Evolutionary conservation across 2,888 invertebrate genomes (phyloP), one percentile per base, ranked within the genome.

Genomic region (Stenchaetothrips biformis): DNA sequence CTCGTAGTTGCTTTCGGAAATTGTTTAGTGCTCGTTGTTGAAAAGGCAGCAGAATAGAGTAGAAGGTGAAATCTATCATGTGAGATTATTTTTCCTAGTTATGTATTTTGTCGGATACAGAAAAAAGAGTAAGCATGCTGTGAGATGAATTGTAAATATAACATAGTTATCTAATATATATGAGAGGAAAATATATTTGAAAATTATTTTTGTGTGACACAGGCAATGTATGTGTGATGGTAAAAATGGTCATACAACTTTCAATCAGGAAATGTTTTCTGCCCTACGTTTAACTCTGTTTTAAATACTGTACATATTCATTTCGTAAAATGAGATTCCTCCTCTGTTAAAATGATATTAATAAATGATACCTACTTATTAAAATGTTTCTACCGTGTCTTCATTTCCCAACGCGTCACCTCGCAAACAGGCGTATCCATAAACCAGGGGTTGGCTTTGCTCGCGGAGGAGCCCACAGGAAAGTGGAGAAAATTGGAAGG

Each of bases 1-100:
- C 67, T 21, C 25, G 67, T 74, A 74, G 67, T 74, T 74, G 67
- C 67, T 74, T 74, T 8, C 25, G 21, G 59, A 74, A 74, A n/a
- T 11, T 74, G 21, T 25, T 74, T 74, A 74, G 67, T 25, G 11
- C 18, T 21, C 67, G 67, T 25, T 74, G 53, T 53, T 53, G 53
- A 53, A 53, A 53, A 18, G 25, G 67, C 67, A 74, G 67, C 67
- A 74, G 21, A 74, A 74, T 74, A 74, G 59, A 25, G 67, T 74
- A n/a, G 67, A 21, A 74, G 21, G 21, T 74, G 8, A 74, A 74
- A 74, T 74, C 67, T 74, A 74, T 74, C 67, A 74, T 74, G 67
- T 74, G 67, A 74, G 67, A 74, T 74, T 74, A 74, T 74, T 74
- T 74, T 74, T 74, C 67, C 25, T 74, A 74, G 67, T 74, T 74